These are phyloP conservation scores for Conus ventricosus DNA, from an alignment of 1,140 invertebrate species.

Conservation along the genomic window DNA sequence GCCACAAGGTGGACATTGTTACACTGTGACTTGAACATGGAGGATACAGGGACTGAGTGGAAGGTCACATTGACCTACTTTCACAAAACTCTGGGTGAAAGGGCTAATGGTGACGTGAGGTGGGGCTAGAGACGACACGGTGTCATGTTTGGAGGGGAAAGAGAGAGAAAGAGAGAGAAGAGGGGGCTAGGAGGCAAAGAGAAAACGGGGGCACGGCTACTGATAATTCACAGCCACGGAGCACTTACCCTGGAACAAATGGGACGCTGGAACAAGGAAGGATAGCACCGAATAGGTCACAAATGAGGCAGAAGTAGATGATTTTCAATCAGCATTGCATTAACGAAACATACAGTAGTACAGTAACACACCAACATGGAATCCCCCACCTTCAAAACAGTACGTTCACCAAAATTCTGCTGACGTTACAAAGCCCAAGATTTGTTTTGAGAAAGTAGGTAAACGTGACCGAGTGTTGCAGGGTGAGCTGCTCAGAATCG, in stretches of 20 bases:
- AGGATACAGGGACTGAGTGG: slow-evolving; percentile 9
- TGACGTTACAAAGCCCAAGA: too few relatives aligned
- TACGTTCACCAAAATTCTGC: too few relatives aligned
- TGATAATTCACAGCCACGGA: slow-evolving; percentile 29
- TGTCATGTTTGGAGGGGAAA: slow-evolving; percentile 4
- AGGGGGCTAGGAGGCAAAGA: slow-evolving; percentile 27
- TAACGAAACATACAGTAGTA: background rate
- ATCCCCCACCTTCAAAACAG: too few relatives aligned
- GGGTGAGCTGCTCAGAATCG: background rate
- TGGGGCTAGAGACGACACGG: slow-evolving; percentile 22
- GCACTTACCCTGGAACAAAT: slow-evolving; percentile 39
- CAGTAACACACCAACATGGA: too few relatives aligned
- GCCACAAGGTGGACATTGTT: background rate
- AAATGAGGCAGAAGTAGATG: background rate
- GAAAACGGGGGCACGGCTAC: slow-evolving; percentile 36
- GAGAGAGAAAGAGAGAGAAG: background rate
- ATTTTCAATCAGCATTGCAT: background rate
- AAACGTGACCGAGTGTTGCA: background rate
- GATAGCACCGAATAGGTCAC: background rate
- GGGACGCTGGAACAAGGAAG: slow-evolving; percentile 37
- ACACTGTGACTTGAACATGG: slow-evolving; percentile 8
- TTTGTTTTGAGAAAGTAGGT: slow-evolving; percentile 18
- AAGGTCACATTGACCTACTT: slow-evolving; percentile 43
- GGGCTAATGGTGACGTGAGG: background rate
- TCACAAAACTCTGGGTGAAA: slow-evolving; percentile 27